These are phyloP conservation scores for Bergia puertoricense DNA, from an alignment of 92 coral and sea anemone genomes.

Conservation along the genomic window DNA sequence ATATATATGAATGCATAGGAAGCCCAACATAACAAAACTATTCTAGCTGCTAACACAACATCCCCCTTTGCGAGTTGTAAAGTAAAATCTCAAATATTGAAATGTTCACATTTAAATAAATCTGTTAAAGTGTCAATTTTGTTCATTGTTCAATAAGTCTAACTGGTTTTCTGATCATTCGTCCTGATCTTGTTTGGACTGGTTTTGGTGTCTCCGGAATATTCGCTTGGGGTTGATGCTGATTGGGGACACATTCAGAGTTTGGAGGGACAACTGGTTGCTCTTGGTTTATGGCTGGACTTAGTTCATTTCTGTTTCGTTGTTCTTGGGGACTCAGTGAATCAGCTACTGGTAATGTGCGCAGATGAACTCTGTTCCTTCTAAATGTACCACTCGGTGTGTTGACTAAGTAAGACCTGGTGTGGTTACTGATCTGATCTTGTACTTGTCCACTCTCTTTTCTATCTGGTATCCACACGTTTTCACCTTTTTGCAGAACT, in stretches of 20 bases:
- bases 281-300: too few relatives aligned
- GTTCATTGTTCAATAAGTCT: conserved; percentile 29
- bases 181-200: conserved; percentile 8
- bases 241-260: not conserved
- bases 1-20: too few relatives aligned
- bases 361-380: conserved; percentile 50
- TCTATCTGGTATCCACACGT: conserved; percentile 30
- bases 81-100: too few relatives aligned
- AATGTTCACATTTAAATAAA: too few relatives aligned
- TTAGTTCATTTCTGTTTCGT: not conserved
- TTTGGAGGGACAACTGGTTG: not conserved
- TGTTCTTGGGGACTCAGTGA: conserved; percentile 13
- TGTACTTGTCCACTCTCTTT: too few relatives aligned
- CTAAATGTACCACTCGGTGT: conserved; percentile 14
- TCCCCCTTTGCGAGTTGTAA: too few relatives aligned
- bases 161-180: not conserved
- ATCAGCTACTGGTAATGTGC: conserved; percentile 31
- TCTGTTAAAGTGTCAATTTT: too few relatives aligned
- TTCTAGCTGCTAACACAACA: too few relatives aligned
- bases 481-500: conserved; percentile 10
- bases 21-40: too few relatives aligned
- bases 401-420: conserved; percentile 25
- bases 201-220: not conserved
- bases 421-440: not conserved
- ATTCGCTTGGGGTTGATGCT: not conserved